Evolutionary conservation across 2,113 vertebrate species (phyloP).

Genomic region (Thryonomys swinderianus): DNA sequence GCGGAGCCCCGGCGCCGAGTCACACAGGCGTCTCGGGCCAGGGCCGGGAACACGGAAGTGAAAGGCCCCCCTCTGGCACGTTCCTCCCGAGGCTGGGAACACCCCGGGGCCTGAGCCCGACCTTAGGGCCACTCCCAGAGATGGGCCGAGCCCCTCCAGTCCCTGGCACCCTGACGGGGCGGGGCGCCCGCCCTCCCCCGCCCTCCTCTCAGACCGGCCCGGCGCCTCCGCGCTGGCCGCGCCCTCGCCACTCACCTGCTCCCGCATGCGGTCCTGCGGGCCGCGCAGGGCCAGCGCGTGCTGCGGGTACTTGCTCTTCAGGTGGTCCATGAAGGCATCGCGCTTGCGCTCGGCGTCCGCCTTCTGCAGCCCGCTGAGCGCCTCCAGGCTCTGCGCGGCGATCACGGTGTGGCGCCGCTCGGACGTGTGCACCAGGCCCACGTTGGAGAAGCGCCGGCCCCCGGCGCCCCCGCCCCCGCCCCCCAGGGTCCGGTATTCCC

Average conservation of each 20-base stretch:
- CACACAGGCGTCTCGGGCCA: background rate
- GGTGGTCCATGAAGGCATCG: constrained; percentile 98
- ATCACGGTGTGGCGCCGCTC: constrained; percentile 98
- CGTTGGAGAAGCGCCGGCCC: constrained; percentile 98
- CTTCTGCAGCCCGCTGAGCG: constrained; percentile 97
- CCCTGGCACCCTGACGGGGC: background rate
- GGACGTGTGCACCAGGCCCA: constrained; percentile 98
- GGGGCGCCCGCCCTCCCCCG: background rate
- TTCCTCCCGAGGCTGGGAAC: background rate
- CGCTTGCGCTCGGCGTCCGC: constrained; percentile 96
- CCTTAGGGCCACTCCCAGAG: background rate
- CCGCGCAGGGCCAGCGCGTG: constrained; percentile 93
- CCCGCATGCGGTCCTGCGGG: constrained; percentile 91
- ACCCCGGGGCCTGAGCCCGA: background rate
- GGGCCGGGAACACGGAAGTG: background rate
- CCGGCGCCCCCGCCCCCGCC: constrained; percentile 95
- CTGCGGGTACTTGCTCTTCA: constrained; percentile 98
- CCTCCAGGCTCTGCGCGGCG: constrained; percentile 97
- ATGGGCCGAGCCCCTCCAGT: background rate
- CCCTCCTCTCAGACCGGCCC: background rate
- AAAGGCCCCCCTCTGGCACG: background rate
- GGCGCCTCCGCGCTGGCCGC: background rate
- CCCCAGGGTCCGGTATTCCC: constrained; percentile 97
- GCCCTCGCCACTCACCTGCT: constrained; percentile 89
- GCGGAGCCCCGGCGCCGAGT: constrained; percentile 2